Evolutionary conservation across 64 coral and sea anemone genomes (phyloP).

Genomic region (Stichodactyla helianthus): DNA sequence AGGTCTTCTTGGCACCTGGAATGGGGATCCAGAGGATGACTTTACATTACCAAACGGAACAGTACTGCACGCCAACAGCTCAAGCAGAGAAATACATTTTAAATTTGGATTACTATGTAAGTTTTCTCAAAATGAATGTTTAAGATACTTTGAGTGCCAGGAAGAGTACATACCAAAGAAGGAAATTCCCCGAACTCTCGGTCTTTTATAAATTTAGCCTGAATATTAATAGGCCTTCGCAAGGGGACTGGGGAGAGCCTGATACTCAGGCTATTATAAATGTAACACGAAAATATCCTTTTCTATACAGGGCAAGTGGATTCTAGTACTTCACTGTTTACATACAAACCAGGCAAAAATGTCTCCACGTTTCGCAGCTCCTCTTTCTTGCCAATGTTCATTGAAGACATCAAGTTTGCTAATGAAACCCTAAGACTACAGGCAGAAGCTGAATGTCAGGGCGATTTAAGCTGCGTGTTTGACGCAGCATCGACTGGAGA

Average conservation of each 20-base stretch:
- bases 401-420: conserved; percentile 7
- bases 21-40: conserved; percentile 18
- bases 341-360: not conserved
- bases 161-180: not conserved
- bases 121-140: not conserved
- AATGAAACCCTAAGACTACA: not conserved
- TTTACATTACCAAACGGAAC: conserved; percentile 59
- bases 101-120: conserved; percentile 54
- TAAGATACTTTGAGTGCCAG: not conserved
- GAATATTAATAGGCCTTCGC: no score
- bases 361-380: not conserved
- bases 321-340: conserved; percentile 18
- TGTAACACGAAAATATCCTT: not conserved
- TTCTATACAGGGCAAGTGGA: conserved; percentile 34
- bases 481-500: conserved; percentile 36
- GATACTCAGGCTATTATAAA: no score
- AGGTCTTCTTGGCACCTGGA: conserved; percentile 48
- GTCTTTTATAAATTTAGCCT: not conserved
- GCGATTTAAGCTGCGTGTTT: conserved; percentile 21
- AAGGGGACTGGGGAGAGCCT: no score
- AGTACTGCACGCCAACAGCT: not conserved
- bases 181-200: not conserved
- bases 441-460: conserved; percentile 31
- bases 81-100: conserved; percentile 21
- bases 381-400: conserved; percentile 28